Conservation (phyloP, 2,888 invertebrate genomes). For the Ceramica pisi region DNA sequence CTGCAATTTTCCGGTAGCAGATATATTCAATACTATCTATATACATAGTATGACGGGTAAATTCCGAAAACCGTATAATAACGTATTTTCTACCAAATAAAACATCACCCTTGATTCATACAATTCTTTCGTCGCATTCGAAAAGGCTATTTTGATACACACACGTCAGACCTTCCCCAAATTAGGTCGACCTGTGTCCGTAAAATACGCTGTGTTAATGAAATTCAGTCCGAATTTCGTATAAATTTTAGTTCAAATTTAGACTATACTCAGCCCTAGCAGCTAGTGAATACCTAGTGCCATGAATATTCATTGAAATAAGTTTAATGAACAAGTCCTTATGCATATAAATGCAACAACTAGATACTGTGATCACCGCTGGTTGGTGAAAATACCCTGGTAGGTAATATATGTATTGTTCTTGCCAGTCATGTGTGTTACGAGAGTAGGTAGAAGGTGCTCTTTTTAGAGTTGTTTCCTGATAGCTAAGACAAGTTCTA, state of each 20-base stretch:
- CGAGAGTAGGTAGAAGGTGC: too few species aligned
- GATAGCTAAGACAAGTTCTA: too few species aligned
- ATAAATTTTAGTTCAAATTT: constrained; percentile 15
- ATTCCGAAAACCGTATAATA: too few species aligned
- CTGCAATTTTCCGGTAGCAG: too few species aligned
- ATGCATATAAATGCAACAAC: constrained; percentile 77
- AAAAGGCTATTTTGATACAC: neutral
- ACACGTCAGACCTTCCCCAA: constrained; percentile 7
- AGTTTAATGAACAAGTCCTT: constrained; percentile 73
- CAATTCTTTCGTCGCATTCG: neutral
- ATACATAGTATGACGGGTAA: too few species aligned
- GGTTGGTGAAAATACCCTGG: constrained; percentile 11
- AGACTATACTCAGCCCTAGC: constrained; percentile 44
- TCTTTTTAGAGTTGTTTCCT: too few species aligned
- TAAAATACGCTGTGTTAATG: neutral
- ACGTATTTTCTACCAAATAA: neutral
- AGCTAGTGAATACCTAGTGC: constrained; percentile 19
- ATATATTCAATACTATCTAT: too few species aligned
- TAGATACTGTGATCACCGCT: constrained; percentile 13
- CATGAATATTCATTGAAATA: constrained; percentile 69
- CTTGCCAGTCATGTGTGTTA: too few species aligned
- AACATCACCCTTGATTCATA: neutral
- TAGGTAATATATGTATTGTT: neutral
- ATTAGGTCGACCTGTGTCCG: neutral
- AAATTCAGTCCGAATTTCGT: constrained; percentile 4